Evolutionary conservation across 2,113 vertebrate species (phyloP), one percentile per base, ranked within the genome.

Genomic region (Proteles cristata): DNA sequence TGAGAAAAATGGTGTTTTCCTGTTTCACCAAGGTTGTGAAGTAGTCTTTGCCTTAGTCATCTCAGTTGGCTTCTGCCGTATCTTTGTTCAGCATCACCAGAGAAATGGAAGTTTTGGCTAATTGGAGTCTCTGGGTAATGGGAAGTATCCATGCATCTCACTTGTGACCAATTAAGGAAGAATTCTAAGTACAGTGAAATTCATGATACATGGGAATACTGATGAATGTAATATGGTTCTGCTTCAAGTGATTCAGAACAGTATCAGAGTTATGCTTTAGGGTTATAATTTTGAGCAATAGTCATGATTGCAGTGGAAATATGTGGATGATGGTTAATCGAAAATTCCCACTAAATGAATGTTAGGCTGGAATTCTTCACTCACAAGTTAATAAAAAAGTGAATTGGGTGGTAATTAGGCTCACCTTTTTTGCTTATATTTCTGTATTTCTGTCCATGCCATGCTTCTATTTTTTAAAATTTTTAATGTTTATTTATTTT

Each of bases 181-280:
- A 77, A 74, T 77, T 96, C 45, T 93, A 81, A 82, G n/a, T 25
- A 28, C 31, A 61, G 35, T 88, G 65, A 94, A 71, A 81, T 83
- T 87, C 35, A 21, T 28, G n/a, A 71, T 33, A 17, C 11, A 43
- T 58, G 82, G 33, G 6, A 4, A 85, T 65, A 84, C 33, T 77
- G 55, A 76, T 84, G 55, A 33, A 66, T 82, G 8, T 28, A 43
- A 39, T 50, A 76, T 35, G 16, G 28, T 33, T 33, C 11, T 74
- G 16, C 28, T 77, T 58, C 55, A 69, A 69, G 39, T 55, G 92
- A 66, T 82, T 76, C 68, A 83, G 43, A 85, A 83, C 33, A 1
- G 19, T 45, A 12, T 31, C 21, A 68, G 66, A 15, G 23, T 48
- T 86, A 61, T 69, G 43, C 31, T 96, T 93, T 71, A 90, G 66